A percentile compares a stretch with the other conserved stretches of the same genome.
Evolutionary conservation across 2,888 invertebrate genomes (phyloP).

Genomic region (Trachelus stipa): DNA sequence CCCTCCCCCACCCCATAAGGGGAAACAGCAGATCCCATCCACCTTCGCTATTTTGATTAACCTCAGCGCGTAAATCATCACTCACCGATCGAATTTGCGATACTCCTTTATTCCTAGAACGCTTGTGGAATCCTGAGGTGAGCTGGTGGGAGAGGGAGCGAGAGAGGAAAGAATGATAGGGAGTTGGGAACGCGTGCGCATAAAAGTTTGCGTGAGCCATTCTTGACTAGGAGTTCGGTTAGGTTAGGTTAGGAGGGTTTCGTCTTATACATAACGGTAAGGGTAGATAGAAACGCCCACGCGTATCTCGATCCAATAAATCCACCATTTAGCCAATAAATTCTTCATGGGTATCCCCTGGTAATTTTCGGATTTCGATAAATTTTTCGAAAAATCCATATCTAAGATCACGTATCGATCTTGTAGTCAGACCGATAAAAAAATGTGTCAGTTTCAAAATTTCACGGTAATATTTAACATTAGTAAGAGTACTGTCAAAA

Average conservation of each 20-base stretch:
- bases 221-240: background rate
- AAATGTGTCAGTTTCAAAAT: background rate
- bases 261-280: constrained; percentile 14
- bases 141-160: background rate
- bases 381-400: background rate
- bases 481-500: background rate
- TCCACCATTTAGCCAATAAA: constrained; percentile 65
- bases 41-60: constrained; percentile 5
- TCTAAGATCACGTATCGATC: background rate
- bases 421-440: background rate
- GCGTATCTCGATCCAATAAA: constrained; percentile 67
- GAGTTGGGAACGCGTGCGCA: constrained; percentile 5
- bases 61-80: constrained; percentile 44
- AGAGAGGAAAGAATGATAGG: background rate
- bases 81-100: constrained; percentile 53
- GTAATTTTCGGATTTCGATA: background rate
- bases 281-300: constrained; percentile 60
- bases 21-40: background rate
- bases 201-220: constrained; percentile 3
- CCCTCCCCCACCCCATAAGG: background rate
- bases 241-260: constrained; percentile 6
- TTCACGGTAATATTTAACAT: background rate
- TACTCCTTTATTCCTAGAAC: constrained; percentile 53
- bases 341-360: constrained; percentile 22
- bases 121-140: constrained; percentile 25